These are phyloP conservation scores for Ptilodon capucinus DNA, from an alignment of 2,888 invertebrate genomes.

Conservation along the genomic window DNA sequence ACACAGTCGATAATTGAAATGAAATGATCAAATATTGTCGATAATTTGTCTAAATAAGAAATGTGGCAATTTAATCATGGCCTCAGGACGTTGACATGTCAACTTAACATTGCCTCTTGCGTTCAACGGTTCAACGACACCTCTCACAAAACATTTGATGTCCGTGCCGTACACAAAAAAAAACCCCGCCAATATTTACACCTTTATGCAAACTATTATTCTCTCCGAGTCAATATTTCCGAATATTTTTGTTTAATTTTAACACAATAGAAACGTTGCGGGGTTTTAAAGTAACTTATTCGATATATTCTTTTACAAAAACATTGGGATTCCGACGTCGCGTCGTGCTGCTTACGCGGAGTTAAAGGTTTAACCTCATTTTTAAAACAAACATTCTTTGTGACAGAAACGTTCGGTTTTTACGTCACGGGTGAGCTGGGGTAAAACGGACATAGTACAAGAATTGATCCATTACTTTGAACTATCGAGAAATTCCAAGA, in stretches of 20 bases:
- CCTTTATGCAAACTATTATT: slow-evolving; percentile 28
- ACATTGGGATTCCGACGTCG: not conserved
- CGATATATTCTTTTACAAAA: not conserved
- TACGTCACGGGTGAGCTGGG: not conserved
- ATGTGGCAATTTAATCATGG: slow-evolving; percentile 47
- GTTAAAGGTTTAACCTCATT: slow-evolving; percentile 3
- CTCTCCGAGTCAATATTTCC: slow-evolving; percentile 33
- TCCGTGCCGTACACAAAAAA: slow-evolving; percentile 22
- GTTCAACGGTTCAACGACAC: slow-evolving; percentile 39
- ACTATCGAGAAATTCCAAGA: not conserved
- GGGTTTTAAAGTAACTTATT: not conserved
- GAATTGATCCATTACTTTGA: not conserved
- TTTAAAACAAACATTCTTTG: slow-evolving; percentile 5
- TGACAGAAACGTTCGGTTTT: not conserved
- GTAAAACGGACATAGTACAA: not conserved
- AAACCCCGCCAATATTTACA: slow-evolving; percentile 23
- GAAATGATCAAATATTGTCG: too few relatives aligned
- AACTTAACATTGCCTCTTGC: slow-evolving; percentile 37
- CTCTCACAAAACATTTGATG: slow-evolving; percentile 25
- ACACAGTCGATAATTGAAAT: not conserved
- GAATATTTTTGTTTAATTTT: slow-evolving; percentile 24
- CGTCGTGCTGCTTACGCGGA: not conserved
- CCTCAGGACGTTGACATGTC: slow-evolving; percentile 47
- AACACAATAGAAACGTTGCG: slow-evolving; percentile 11
- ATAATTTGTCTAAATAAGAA: slow-evolving; percentile 23